Evolutionary conservation across 2,113 vertebrate species (phyloP).

Genomic region (Thalassoma bifasciatum): DNA sequence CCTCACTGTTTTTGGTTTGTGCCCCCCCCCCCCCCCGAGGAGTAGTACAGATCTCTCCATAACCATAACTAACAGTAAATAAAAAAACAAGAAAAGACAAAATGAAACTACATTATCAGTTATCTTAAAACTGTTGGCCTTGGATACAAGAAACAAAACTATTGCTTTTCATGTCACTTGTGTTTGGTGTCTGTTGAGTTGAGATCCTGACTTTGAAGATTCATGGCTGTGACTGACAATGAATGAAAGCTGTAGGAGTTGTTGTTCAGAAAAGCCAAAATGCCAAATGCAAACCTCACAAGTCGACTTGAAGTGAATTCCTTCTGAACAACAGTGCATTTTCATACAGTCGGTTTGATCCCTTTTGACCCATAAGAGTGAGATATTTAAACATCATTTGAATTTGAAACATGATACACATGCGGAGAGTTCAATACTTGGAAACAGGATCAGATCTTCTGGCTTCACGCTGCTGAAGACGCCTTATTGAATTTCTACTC

Average conservation of each 20-base stretch:
- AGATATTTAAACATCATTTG: constrained; percentile 12
- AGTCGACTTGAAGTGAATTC: not conserved
- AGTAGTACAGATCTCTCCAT: too few relatives aligned
- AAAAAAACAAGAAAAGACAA: too few relatives aligned
- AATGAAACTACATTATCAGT: too few relatives aligned
- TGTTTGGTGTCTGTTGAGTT: too few relatives aligned
- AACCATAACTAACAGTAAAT: too few relatives aligned
- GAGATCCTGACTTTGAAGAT: not conserved
- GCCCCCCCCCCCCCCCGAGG: too few relatives aligned
- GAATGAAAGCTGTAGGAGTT: not conserved
- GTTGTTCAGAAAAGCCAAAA: too few relatives aligned
- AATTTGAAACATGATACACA: constrained; percentile 48
- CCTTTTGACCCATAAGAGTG: not conserved
- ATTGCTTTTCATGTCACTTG: too few relatives aligned
- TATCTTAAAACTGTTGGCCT: too few relatives aligned
- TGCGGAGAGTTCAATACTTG: constrained; percentile 12
- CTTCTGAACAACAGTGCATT: constrained; percentile 11
- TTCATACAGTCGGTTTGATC: not conserved
- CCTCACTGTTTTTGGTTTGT: too few relatives aligned
- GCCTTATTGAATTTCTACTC: constrained; percentile 42
- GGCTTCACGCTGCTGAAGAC: constrained; percentile 27
- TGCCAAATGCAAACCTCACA: not conserved
- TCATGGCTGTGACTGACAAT: not conserved
- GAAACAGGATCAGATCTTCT: constrained; percentile 42
- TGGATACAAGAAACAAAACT: too few relatives aligned